These are phyloP conservation scores for Pseudotriccus pelzelni DNA, from an alignment of 2,797 vertebrate species.

Conservation along the genomic window DNA sequence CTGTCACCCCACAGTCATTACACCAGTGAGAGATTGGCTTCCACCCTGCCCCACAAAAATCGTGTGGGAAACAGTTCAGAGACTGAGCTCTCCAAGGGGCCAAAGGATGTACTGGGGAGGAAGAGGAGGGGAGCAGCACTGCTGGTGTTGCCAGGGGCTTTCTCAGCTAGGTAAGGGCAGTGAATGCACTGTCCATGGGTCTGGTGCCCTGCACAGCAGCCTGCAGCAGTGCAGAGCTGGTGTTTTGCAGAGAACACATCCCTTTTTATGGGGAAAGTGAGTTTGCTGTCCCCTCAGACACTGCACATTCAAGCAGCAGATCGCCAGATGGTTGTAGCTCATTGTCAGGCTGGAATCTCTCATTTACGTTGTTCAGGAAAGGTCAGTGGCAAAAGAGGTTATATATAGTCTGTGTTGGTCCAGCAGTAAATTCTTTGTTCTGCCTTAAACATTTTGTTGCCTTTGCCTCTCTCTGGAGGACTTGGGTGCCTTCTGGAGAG, in stretches of 20 bases:
- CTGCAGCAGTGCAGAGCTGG: not conserved
- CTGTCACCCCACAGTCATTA: not conserved
- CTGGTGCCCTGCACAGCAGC: not conserved
- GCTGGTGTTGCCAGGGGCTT: not conserved
- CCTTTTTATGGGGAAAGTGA: not conserved
- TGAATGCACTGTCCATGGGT: fast-evolving
- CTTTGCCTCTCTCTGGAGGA: not conserved
- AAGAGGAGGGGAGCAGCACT: not conserved
- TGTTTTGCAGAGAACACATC: not conserved
- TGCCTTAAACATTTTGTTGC: not conserved
- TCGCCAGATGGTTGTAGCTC: not conserved
- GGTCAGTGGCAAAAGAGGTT: not conserved
- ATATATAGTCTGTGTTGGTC: not conserved
- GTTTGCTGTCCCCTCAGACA: not conserved
- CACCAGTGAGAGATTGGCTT: fast-evolving
- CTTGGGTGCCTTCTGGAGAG: conserved; percentile 1
- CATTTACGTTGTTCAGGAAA: not conserved
- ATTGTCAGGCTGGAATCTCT: not conserved
- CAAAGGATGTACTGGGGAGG: not conserved
- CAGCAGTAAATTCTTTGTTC: not conserved
- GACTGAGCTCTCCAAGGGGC: fast-evolving
- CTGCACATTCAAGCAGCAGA: not conserved
- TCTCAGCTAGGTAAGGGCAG: not conserved
- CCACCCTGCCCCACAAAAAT: not conserved
- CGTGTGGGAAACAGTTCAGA: not conserved